These are phyloP conservation scores for Caenorhabditis imperialis DNA, from an alignment of 2,888 invertebrate genomes.

Conservation along the genomic window DNA sequence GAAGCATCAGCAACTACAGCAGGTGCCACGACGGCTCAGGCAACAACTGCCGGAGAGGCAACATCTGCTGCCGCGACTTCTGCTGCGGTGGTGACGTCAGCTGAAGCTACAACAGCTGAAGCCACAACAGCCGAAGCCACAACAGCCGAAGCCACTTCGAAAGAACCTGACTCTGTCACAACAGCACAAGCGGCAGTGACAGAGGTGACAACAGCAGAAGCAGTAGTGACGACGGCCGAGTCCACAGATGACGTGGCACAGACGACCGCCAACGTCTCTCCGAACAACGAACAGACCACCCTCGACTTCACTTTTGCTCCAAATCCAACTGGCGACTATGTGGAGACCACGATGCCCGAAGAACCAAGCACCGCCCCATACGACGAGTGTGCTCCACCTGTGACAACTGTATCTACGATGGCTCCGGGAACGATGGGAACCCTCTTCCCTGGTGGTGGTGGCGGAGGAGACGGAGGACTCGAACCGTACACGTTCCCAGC, in stretches of 20 bases:
- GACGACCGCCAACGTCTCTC: background rate
- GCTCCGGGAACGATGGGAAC: slow-evolving; percentile 35
- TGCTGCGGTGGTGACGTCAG: background rate
- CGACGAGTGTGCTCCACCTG: slow-evolving; percentile 39
- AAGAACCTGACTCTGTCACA: background rate
- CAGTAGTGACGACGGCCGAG: background rate
- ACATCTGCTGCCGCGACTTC: slow-evolving; percentile 1
- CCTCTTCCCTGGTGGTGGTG: slow-evolving; percentile 37
- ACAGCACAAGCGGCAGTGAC: background rate
- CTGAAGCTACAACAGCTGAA: slow-evolving; percentile 11
- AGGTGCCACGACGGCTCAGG: slow-evolving; percentile 5
- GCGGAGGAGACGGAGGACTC: slow-evolving; percentile 18
- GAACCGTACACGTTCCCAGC: slow-evolving; percentile 44
- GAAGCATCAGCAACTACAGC: slow-evolving; percentile 12
- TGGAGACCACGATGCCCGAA: slow-evolving; percentile 7
- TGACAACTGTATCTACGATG: slow-evolving; percentile 30
- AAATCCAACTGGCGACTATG: slow-evolving; percentile 15
- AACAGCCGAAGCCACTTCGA: slow-evolving; percentile 11
- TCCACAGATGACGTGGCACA: too few relatives aligned
- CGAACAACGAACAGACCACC: slow-evolving; percentile 10
- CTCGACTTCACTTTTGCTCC: slow-evolving; percentile 31
- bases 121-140: slow-evolving; percentile 5
- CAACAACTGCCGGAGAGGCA: slow-evolving; percentile 12
- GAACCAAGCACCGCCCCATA: slow-evolving; percentile 7
- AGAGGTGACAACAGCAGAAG: slow-evolving; percentile 5